Conservation (phyloP, 2,113 vertebrate genomes). For the Cygnus buccinator region DNA sequence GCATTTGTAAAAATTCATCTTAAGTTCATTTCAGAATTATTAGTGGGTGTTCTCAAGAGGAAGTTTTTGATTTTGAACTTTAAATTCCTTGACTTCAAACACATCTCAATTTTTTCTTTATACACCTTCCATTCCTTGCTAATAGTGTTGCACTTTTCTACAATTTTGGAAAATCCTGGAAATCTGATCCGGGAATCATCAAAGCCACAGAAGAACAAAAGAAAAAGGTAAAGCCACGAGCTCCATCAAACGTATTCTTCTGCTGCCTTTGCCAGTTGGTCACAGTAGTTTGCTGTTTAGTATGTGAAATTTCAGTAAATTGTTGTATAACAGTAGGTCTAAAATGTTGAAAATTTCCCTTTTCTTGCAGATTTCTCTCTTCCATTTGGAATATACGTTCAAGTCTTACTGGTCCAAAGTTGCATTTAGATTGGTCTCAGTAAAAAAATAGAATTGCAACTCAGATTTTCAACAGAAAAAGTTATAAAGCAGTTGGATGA, state of each 20-base stretch:
- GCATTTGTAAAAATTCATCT: background rate
- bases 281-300: background rate
- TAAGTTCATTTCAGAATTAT: background rate
- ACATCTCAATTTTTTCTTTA: slow-evolving; percentile 95
- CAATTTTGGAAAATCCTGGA: slow-evolving; percentile 99
- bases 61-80: background rate
- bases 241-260: background rate
- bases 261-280: background rate
- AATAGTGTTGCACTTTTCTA: slow-evolving; percentile 96
- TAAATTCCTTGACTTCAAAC: slow-evolving; percentile 85
- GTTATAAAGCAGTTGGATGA: background rate
- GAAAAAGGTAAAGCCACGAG: slow-evolving; percentile 88
- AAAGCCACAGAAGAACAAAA: slow-evolving; percentile 99
- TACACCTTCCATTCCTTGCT: slow-evolving; percentile 95
- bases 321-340: background rate
- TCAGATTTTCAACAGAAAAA: background rate
- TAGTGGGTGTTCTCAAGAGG: background rate
- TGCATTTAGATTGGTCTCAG: background rate
- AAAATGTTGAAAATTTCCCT: background rate
- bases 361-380: background rate
- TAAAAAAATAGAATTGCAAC: background rate
- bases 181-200: slow-evolving; percentile 97
- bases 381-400: background rate
- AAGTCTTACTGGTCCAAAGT: background rate
- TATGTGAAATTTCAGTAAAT: background rate